These are phyloP conservation scores for Helarctos malayanus DNA, from an alignment of 2,797 vertebrate species.

Conservation along the genomic window DNA sequence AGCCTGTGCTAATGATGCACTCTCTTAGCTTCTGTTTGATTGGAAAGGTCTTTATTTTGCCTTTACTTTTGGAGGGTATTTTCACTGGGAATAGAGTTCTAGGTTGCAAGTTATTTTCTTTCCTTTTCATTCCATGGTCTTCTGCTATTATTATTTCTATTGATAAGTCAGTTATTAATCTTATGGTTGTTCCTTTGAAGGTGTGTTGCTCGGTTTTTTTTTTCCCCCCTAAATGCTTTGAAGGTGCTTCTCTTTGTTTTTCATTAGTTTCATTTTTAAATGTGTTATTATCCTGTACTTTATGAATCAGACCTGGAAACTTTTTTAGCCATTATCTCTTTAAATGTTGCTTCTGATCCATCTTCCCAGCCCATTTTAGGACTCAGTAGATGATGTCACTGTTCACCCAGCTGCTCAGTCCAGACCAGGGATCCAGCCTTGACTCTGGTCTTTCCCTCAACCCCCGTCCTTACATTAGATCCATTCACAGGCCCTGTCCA, in stretches of 20 bases:
- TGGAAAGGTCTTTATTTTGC: constrained; percentile 40
- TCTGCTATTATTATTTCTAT: not conserved
- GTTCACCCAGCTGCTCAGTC: not conserved
- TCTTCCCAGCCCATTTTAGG: not conserved
- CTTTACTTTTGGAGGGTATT: constrained; percentile 26
- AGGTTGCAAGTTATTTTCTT: constrained; percentile 21
- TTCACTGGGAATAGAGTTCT: constrained; percentile 40
- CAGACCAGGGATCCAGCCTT: not conserved
- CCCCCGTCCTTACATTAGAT: not conserved
- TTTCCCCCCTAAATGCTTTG: not conserved
- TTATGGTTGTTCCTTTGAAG: not conserved
- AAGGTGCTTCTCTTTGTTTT: not conserved
- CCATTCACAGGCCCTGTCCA: not conserved
- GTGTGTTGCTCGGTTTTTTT: not conserved
- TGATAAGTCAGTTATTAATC: not conserved
- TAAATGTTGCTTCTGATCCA: not conserved
- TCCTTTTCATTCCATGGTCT: not conserved
- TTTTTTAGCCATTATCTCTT: not conserved
- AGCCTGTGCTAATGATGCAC: not conserved
- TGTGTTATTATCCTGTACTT: constrained; percentile 29
- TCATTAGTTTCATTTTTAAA: not conserved
- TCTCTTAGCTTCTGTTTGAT: constrained; percentile 3
- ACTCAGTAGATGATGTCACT: not conserved
- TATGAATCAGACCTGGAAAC: not conserved
- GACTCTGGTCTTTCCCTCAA: not conserved